Percentiles rank a stretch among this genome's conserved stretches.
Evolutionary conservation across 2,888 invertebrate genomes (phyloP).

Genomic region (Brachycybe producta): DNA sequence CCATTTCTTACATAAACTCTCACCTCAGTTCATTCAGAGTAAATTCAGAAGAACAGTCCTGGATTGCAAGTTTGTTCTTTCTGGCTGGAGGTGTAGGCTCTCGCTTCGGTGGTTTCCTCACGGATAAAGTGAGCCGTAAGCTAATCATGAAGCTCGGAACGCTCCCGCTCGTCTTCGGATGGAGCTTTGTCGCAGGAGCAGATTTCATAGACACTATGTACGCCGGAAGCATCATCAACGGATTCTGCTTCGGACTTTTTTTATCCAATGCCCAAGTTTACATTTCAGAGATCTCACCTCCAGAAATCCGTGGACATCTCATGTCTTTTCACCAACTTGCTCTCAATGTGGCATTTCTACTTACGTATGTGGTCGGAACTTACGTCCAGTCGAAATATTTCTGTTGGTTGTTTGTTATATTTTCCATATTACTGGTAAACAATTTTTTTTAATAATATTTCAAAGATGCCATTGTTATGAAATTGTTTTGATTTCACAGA

Average conservation of each 20-base stretch:
- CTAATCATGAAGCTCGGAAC: neutral
- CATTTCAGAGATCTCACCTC: neutral
- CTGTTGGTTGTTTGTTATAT: too few relatives aligned
- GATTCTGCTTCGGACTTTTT: neutral
- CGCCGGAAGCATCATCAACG: neutral
- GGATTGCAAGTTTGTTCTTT: neutral
- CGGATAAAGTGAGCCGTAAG: neutral
- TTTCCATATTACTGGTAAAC: too few relatives aligned
- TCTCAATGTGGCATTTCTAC: too few relatives aligned
- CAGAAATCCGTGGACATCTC: neutral
- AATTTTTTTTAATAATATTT: too few relatives aligned
- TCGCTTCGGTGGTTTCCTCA: neutral
- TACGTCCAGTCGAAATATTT: too few relatives aligned
- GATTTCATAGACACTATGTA: neutral
- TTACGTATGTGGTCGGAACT: too few relatives aligned
- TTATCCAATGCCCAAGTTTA: too few relatives aligned
- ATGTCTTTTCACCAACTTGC: neutral
- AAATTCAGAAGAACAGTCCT: neutral
- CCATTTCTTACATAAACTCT: neutral
- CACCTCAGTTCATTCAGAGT: neutral
- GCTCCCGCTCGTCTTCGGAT: neutral
- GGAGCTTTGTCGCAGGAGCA: neutral
- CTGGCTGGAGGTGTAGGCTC: neutral
- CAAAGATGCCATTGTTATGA: too few relatives aligned
- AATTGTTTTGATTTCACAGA: slow-evolving; percentile 67